Base-by-base conservation (phyloP, 2,113 vertebrate genomes). In the Grantiella picta region DNA sequence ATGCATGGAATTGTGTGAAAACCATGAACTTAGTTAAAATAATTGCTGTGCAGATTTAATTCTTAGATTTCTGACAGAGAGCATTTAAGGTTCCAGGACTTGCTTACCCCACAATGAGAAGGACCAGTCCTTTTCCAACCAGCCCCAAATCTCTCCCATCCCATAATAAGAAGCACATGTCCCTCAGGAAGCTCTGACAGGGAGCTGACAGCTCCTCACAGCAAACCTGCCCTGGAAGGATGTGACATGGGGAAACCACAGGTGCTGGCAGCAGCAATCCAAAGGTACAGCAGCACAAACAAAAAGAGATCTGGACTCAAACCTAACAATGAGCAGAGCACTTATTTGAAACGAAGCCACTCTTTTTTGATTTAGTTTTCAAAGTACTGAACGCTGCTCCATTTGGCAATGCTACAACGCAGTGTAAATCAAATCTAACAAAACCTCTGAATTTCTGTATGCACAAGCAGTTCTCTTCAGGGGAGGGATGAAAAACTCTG, bases 111-210 rank as follows among this genome's bases (percentile, higher is more conserved):
- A 60, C 23, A 50, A 47, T 23, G 49, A 65, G 28, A 81, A 66
- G 38, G 63, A 44, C 27, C 24, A 60, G 25, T 24, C 15, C 7
- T 60, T 76, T 69, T 42, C 22, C 35, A 68, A 45, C 5, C 60
- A 89, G 91, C 2, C 31, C 21, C 12, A 49, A 84, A 64, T 19
- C 56, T 81, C 38, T 70, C 38, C 31, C 8, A 35, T 16, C 31
- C 70, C 6, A 1, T 52, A 71, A n/a, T 5, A 40, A 57, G 71
- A 71, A 83, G 53, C 13, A 49, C 45, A 15, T 11, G 11, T 38
- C 15, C 1, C 50, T 7, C 2, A 0, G 28, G 63, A 89, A 75
- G 75, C 0, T 10, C 31, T 61, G 45, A 53, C 0, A 5, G 22
- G 64, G 16, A 81, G 21, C 31, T 47, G 44, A 76, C n/a, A 90